Percentiles rank a stretch among this genome's conserved stretches.
These are phyloP conservation scores for Hemiscyllium ocellatum DNA, from an alignment of 2,113 vertebrate genomes.

Conservation along the genomic window DNA sequence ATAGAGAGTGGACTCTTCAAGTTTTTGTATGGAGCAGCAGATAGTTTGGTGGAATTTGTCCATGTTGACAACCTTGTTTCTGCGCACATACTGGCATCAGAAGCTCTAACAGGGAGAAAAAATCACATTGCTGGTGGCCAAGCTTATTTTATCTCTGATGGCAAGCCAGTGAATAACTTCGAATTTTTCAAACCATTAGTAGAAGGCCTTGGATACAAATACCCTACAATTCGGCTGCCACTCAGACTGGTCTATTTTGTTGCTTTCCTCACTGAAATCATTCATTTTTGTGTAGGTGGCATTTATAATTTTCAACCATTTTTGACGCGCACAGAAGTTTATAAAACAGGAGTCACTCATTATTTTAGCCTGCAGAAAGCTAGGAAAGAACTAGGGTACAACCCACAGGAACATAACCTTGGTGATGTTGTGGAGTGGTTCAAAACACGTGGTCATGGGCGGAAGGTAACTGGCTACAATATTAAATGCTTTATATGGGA, in stretches of 20 bases:
- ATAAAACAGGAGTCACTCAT: conserved; percentile 85
- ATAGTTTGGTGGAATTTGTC: conserved; percentile 83
- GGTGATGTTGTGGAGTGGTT: conserved; percentile 81
- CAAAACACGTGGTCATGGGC: conserved; percentile 64
- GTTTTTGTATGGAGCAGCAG: conserved; percentile 75
- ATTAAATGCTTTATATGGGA: conserved; percentile 47
- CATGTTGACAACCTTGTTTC: conserved; percentile 84
- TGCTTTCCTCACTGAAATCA: conserved; percentile 77
- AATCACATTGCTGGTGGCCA: conserved; percentile 71
- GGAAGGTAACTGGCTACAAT: conserved; percentile 42
- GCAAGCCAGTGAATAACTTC: conserved; percentile 83
- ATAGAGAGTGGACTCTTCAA: conserved; percentile 77
- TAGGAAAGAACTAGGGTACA: conserved; percentile 69
- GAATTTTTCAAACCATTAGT: conserved; percentile 86
- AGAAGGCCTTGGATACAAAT: conserved; percentile 80
- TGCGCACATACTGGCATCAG: conserved; percentile 72
- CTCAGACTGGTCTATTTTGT: conserved; percentile 72
- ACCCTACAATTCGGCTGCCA: conserved; percentile 72
- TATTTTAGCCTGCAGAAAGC: conserved; percentile 87
- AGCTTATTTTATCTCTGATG: conserved; percentile 90
- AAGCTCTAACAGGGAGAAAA: conserved; percentile 61
- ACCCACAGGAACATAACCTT: conserved; percentile 64
- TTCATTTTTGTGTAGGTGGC: conserved; percentile 62
- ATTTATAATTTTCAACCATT: conserved; percentile 89
- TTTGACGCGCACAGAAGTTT: conserved; percentile 84